Conservation (phyloP, 2,797 vertebrate species). For the Poliocrania exsul region DNA sequence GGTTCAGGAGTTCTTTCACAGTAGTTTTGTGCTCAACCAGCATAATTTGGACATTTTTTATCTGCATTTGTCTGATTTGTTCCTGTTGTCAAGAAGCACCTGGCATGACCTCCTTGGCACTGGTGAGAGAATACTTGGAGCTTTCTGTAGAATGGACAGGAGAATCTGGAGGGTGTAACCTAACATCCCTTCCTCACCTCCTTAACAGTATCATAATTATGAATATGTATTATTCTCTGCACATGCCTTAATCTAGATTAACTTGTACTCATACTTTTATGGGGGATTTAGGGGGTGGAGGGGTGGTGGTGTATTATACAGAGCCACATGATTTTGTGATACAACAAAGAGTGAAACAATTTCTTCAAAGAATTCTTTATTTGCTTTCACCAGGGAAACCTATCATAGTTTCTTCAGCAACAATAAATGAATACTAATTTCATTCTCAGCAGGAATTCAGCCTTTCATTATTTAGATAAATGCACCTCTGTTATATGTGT, state of each 20-base stretch:
- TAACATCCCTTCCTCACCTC: neutral
- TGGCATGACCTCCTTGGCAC: neutral
- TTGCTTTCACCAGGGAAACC: conserved; percentile 15
- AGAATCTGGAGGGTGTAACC: neutral
- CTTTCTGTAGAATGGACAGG: neutral
- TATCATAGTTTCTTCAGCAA: conserved; percentile 5
- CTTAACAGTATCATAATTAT: neutral
- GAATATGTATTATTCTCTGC: neutral
- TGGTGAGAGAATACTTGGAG: neutral
- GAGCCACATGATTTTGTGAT: neutral
- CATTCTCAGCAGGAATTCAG: conserved; percentile 43
- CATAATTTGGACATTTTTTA: neutral
- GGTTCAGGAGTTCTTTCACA: neutral
- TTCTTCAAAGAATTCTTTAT: neutral
- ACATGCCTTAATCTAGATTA: neutral
- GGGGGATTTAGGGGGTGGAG: neutral
- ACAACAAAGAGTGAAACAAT: neutral
- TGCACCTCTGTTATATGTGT: conserved; percentile 8
- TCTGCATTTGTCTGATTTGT: neutral
- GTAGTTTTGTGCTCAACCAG: neutral
- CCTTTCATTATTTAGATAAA: conserved; percentile 52
- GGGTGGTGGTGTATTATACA: neutral
- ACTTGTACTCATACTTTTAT: neutral
- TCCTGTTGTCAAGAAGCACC: neutral
- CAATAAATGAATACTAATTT: conserved; percentile 50